Base-by-base conservation (phyloP, 2,113 vertebrate species). In the Ctenomys sociabilis region DNA sequence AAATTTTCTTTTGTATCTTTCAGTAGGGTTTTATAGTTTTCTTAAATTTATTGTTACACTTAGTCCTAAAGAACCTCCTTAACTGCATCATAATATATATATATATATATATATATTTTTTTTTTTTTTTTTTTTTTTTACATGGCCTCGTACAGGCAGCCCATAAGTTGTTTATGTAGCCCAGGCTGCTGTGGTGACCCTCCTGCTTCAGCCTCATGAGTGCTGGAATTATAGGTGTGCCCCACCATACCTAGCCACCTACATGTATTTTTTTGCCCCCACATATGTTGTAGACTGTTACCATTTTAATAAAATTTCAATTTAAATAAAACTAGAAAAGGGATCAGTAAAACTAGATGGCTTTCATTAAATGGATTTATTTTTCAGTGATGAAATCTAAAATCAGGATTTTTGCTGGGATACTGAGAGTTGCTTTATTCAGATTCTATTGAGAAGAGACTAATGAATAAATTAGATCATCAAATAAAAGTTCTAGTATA, bases 351-450 rank as follows among this genome's bases (percentile, higher is more conserved):
- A 75, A 91, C 28, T 77, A 91, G 43, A 37, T 73, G 22, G 52
- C 72, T 89, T 54, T 80, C 17, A 24, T 43, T 64, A 77, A 77
- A 35, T 43, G 24, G 49, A 70, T 95, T 92, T 78, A 73, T 89
- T 54, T 78, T 45, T 45, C 26, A 45, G 7, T 16, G 40, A 45
- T 77, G 22, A 95, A 70, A 12, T 83, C 32, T 45, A 81, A 63
- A 94, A 61, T 92, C 52, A 94, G 24, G 49, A 85, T n/a, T 88
- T 92, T 77, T 83, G 52, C 66, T 40, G n/a, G 11, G 19, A 26
- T 45, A 72, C 4, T 11, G 49, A 85, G 35, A 61, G 35, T 9
- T 73, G 22, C 61, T 88, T 75, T 87, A 91, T 7, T 10, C 13
- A 85, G 37, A 87, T 35, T 88, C 40, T 16, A 22, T 66, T 93